Percentiles rank a stretch among this genome's conserved stretches.
Evolutionary conservation across 2,888 invertebrate species (phyloP).

Genomic region (Chirona hameri): DNA sequence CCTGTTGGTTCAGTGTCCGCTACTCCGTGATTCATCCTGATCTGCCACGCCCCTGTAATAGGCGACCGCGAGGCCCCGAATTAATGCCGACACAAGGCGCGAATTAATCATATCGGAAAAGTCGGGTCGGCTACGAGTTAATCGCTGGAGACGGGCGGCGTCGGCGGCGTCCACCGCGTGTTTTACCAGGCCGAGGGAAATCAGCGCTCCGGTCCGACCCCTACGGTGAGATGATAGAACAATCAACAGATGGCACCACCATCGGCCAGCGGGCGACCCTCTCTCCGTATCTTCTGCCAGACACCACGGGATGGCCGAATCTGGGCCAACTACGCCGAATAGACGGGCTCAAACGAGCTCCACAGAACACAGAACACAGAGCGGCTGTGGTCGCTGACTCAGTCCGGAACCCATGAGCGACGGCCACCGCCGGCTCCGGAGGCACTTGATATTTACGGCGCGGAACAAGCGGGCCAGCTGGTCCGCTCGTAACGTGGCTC

Average conservation of each 20-base stretch:
- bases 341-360: neutral
- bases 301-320: too few species aligned
- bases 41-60: neutral
- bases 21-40: neutral
- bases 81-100: conserved; percentile 9
- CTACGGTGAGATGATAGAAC: neutral
- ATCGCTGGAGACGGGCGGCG: neutral
- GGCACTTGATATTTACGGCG: too few species aligned
- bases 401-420: too few species aligned
- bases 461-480: too few species aligned
- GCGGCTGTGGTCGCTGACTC: too few species aligned
- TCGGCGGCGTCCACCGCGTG: neutral
- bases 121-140: neutral
- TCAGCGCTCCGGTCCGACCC: too few species aligned
- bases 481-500: too few species aligned
- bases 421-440: too few species aligned
- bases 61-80: neutral
- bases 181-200: neutral
- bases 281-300: neutral
- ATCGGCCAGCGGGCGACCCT: neutral
- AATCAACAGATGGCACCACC: neutral
- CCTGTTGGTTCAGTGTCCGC: neutral
- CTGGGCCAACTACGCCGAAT: neutral
- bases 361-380: too few species aligned
- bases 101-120: conserved; percentile 4